Evolutionary conservation across 23 tunicate species (phyloP), one percentile per base, ranked within the genome.

Genomic region (Trididemnum clinides): DNA sequence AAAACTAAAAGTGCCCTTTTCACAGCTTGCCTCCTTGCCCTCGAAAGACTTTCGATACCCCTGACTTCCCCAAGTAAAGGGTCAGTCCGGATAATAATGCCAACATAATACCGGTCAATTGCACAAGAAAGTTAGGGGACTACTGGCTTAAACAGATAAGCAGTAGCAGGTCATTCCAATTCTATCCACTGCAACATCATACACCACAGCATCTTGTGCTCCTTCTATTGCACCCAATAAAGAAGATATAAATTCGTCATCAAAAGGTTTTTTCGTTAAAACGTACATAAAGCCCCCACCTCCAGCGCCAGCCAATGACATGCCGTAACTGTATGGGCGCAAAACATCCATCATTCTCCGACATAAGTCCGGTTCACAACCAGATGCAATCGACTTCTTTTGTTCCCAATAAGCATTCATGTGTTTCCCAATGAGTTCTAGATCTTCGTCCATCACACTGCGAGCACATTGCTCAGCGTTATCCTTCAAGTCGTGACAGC

Each of bases 301-400:
- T 2, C 98, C 98, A 59, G 98, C 98, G 5, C 98, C 98, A 76
- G 84, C 82, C 1, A 94, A 87, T 0, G 88, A 26, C 81, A 70
- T 82, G 27, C 98, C 98, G 22, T 51, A 34, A 4, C 66, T 44
- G 51, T 57, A 73, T 0, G 88, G 85, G 1, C 63, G 33, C 62
- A 94, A 65, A 23, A 1, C 51, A 33, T 58, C 74, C 90, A 94
- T 86, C 85, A 94, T 82, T 51, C 87, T 71, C 5, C 77, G 35
- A 75, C 98, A 94, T 5, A 63, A 31, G 3, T 75, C 88, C 30
- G 98, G 98, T 39, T 94, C 98, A 51, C 94, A 89, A 29, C 98
- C 98, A n/a, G 94, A 88, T 36, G 98, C 98, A 93, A 94, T 94
- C 1, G 85, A 31, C 51, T 94, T 94, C 64, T 94, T 94, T 72